Conservation (phyloP, 2,797 vertebrate species). For the Morus bassanus region DNA sequence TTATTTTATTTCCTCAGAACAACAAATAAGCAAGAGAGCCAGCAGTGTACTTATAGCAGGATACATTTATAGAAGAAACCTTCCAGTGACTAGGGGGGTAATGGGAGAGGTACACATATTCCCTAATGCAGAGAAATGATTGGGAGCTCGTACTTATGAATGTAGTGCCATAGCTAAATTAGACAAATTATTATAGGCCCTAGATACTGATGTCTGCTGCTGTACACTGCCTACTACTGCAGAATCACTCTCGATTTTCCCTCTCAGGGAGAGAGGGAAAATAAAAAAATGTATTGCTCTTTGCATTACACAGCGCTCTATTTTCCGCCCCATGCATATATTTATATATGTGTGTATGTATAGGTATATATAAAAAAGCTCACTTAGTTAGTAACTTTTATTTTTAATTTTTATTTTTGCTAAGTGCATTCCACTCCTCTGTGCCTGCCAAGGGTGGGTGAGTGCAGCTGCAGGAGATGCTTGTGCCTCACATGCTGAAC, state of each 20-base stretch:
- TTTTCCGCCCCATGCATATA: not conserved
- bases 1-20: not conserved
- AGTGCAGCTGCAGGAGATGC: not conserved
- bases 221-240: not conserved
- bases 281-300: constrained; percentile 14
- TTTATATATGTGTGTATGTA: too few species aligned
- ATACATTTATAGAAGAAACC: not conserved
- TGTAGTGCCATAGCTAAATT: not conserved
- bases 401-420: not conserved
- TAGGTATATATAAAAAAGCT: rapidly evolving
- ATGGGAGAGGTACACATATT: not conserved
- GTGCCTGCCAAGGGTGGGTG: not conserved
- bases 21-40: not conserved
- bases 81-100: not conserved
- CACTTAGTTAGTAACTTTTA: not conserved
- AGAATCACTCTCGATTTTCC: constrained; percentile 16
- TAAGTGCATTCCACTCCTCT: too few species aligned
- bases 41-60: not conserved
- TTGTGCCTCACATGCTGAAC: rapidly evolving
- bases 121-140: not conserved
- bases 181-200: constrained; percentile 10
- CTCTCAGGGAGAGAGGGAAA: not conserved
- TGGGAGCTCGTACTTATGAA: not conserved
- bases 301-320: not conserved
- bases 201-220: not conserved